Base-by-base conservation (phyloP, 2,113 vertebrate species). In the Phrynosoma blainvillii region DNA sequence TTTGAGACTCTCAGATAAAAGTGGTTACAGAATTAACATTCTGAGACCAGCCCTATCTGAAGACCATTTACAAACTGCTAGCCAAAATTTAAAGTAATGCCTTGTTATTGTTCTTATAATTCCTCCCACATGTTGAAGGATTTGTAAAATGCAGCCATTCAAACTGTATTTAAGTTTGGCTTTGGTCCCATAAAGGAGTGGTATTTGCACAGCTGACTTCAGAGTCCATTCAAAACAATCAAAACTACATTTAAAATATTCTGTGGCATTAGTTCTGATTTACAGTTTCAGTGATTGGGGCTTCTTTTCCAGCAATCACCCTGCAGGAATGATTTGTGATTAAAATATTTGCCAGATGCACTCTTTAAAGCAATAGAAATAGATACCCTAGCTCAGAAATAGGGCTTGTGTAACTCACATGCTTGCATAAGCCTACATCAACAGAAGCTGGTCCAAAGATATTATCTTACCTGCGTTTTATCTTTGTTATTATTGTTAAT, bases 151-250 rank as follows among this genome's bases (percentile, higher is more conserved):
- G 81, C 79, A 85, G 74, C 65, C 79, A 54, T 86, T 88, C 70
- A 84, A 91, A 93, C 82, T 78, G 89, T 13, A 3, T 74, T 87
- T 84, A 92, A 91, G 87, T 95, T 88, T 92, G 90, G 91, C 86
- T 75, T 87, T 89, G 93, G 92, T 92, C 93, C 91, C 87, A 62
- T 76, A 88, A 92, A 91, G 23, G 36, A 89, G 30, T 47, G 5
- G 1, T 93, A 86, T 94, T 93, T 94, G 82, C 87, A 90, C 93
- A 96, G 92, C 92, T 93, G 95, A 95, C 85, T 13, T 76, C 82
- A 84, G 89, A 93, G 27, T 84, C 71, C 80, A 79, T 78, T 68
- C 89, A 91, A 93, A 93, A 95, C 89, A 82, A 94, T 86, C 62
- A 83, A 42, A 79, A 32, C 76, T 0, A 0, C 52, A 75, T 91